phyloP scores from a whole-genome alignment of 1,140 invertebrate species.

The Ostrea edulis region DNA sequence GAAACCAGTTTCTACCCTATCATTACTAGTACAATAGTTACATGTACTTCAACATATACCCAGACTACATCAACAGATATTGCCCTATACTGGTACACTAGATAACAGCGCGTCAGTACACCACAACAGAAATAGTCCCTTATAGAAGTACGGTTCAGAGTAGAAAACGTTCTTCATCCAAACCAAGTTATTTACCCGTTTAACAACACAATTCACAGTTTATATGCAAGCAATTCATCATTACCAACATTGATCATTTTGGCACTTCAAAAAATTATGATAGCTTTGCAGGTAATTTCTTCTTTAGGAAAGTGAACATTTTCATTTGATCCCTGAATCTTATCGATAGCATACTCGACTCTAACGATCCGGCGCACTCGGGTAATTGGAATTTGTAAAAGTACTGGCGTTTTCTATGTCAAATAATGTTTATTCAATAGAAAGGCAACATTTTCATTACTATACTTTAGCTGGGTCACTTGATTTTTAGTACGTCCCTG shows the following conservation, averaged over 20 bases:
- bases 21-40: too few species aligned
- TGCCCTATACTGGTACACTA: neutral
- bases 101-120: neutral
- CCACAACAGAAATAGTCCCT: neutral
- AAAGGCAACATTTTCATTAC: too few species aligned
- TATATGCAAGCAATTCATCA: neutral
- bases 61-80: neutral
- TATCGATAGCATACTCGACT: too few species aligned
- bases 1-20: too few species aligned
- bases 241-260: neutral
- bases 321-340: constrained; percentile 20
- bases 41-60: too few species aligned
- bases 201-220: neutral
- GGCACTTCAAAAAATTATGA: neutral
- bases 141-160: neutral
- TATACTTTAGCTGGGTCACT: too few species aligned
- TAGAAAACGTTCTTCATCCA: neutral
- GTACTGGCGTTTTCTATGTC: too few species aligned
- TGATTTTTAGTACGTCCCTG: too few species aligned
- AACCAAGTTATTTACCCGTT: constrained; percentile 12
- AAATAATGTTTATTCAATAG: too few species aligned
- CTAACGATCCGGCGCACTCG: too few species aligned
- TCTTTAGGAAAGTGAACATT: neutral
- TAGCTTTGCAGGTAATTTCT: neutral
- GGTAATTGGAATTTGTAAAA: too few species aligned